These are phyloP conservation scores for Calameuta filiformis DNA, from an alignment of 2,888 invertebrate genomes.

Conservation along the genomic window DNA sequence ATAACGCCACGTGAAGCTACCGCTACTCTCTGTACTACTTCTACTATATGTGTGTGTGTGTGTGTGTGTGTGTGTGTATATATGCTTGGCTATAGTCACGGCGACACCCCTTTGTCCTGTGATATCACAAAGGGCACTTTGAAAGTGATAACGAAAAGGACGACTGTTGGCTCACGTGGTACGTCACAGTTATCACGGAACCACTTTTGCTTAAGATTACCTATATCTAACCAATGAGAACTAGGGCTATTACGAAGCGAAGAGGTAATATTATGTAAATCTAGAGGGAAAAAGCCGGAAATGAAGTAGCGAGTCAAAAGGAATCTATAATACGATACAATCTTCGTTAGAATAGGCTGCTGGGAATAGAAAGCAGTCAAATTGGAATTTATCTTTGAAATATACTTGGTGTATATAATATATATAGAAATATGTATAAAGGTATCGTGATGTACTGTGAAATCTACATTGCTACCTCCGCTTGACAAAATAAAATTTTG, in stretches of 20 bases:
- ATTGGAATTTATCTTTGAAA: not conserved
- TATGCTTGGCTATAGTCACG: not conserved
- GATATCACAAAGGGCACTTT: not conserved
- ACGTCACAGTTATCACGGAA: not conserved
- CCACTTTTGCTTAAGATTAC: not conserved
- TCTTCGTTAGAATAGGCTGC: not conserved
- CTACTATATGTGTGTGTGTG: not conserved
- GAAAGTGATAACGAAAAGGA: not conserved
- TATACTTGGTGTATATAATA: not conserved
- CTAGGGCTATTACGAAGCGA: not conserved
- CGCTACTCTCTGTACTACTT: not conserved
- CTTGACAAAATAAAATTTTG: not conserved
- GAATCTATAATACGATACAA: not conserved
- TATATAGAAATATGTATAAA: not conserved
- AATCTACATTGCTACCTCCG: not conserved
- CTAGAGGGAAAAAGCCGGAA: not conserved
- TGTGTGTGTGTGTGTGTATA: too few relatives aligned
- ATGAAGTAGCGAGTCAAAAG: not conserved
- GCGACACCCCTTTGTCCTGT: not conserved
- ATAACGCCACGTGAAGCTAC: not conserved
- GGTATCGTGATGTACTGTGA: not conserved
- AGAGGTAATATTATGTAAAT: not conserved
- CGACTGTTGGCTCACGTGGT: not conserved
- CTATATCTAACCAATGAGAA: not conserved
- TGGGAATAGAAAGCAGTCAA: not conserved